A percentile compares a stretch with the other conserved stretches of the same genome.
phyloP scores from a whole-genome alignment of 2,113 vertebrate genomes.

The Gila orcuttii region DNA sequence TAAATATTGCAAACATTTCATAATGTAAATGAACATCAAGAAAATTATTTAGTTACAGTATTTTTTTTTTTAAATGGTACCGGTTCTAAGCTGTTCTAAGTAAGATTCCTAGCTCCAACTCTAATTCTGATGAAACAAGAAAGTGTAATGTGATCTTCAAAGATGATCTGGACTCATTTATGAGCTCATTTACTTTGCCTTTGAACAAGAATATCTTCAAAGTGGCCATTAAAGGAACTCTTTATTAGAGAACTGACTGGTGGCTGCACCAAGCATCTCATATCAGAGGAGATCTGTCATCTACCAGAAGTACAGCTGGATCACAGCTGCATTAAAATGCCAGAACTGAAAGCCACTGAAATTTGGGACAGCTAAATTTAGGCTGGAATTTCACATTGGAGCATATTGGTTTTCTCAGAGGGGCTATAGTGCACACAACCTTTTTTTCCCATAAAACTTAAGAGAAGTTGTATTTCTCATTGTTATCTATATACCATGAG shows the following conservation, averaged over 20 bases:
- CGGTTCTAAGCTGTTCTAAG: background rate
- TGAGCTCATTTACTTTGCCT: conserved; percentile 54
- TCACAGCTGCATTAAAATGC: conserved; percentile 66
- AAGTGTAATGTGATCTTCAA: conserved; percentile 62
- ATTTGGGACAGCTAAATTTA: conserved; percentile 73
- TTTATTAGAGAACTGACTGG: conserved; percentile 56
- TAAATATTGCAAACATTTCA: no score
- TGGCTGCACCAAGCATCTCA: conserved; percentile 62
- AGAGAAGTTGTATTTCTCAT: conserved; percentile 10
- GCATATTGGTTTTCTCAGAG: conserved; percentile 70
- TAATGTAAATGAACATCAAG: no score
- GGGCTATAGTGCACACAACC: conserved; percentile 48
- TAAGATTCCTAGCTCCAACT: background rate
- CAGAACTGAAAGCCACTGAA: conserved; percentile 61
- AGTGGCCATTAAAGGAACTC: conserved; percentile 72
- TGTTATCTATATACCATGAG: conserved; percentile 26
- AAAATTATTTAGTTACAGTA: background rate
- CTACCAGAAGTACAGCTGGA: conserved; percentile 66
- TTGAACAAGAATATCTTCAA: conserved; percentile 62
- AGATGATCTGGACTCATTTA: conserved; percentile 55
- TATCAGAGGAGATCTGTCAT: conserved; percentile 64
- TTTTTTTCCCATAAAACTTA: conserved; percentile 73
- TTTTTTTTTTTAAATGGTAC: background rate
- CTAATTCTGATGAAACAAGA: conserved; percentile 4
- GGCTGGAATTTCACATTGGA: conserved; percentile 70